These are phyloP conservation scores for Dromaius novaehollandiae DNA, from an alignment of 2,113 vertebrate genomes.

Conservation along the genomic window DNA sequence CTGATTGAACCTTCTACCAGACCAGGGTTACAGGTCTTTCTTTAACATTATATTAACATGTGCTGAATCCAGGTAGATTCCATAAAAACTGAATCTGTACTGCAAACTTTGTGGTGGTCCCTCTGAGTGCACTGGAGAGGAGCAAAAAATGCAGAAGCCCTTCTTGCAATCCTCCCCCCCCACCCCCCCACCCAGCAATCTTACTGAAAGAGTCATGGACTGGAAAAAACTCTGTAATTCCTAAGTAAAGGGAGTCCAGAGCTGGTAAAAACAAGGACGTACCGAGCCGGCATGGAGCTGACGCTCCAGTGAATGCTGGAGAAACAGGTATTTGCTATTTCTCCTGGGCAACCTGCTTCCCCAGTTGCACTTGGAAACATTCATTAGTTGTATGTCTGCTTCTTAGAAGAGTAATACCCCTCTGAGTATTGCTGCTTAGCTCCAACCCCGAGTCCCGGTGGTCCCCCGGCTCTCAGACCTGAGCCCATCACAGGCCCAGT, in stretches of 20 bases:
- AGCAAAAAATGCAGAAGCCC: background rate
- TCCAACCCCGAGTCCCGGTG: background rate
- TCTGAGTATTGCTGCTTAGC: background rate
- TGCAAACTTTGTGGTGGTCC: background rate
- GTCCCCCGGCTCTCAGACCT: background rate
- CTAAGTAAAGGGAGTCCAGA: background rate
- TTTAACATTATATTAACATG: background rate
- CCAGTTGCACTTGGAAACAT: background rate
- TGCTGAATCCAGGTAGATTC: background rate
- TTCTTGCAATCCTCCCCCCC: background rate
- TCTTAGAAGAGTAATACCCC: background rate
- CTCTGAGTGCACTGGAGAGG: background rate
- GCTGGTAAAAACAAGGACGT: rapidly evolving
- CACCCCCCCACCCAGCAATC: background rate
- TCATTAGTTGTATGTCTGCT: background rate
- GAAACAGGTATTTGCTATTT: background rate
- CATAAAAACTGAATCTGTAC: background rate
- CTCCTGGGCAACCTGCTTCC: background rate
- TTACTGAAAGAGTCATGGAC: rapidly evolving
- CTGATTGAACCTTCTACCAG: background rate
- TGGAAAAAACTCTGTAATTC: background rate
- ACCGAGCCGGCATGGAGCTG: background rate
- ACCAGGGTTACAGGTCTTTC: background rate
- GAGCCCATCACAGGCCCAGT: background rate
- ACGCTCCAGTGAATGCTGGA: background rate